phyloP scores from a whole-genome alignment of 2,797 vertebrate genomes.

The Bradypus variegatus region DNA sequence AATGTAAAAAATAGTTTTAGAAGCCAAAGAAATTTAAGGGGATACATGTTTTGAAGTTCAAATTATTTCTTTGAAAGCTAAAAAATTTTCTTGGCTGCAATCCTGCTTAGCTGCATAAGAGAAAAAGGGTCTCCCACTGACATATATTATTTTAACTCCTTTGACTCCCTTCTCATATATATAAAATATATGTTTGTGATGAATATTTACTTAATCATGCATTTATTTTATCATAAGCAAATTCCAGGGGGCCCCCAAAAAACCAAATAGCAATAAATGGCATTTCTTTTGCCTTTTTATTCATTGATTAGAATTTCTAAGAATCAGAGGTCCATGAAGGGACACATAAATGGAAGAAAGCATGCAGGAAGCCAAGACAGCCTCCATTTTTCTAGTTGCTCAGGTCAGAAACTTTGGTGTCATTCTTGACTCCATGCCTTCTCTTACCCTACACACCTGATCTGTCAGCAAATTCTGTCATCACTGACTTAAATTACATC shows the following conservation, averaged over 20 bases:
- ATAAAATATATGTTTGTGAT: too few species aligned
- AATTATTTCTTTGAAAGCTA: neutral
- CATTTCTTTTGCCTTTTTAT: neutral
- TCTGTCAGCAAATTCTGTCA: neutral
- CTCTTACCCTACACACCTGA: neutral
- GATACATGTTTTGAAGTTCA: neutral
- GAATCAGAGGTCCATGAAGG: neutral
- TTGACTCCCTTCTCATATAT: neutral
- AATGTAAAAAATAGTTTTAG: neutral
- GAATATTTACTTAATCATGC: too few species aligned
- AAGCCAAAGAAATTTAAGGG: neutral
- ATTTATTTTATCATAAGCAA: neutral
- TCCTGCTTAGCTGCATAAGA: neutral
- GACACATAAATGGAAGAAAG: neutral
- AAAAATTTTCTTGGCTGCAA: neutral
- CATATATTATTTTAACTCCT: neutral
- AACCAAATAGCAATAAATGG: neutral
- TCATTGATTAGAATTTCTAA: neutral
- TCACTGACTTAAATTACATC: neutral
- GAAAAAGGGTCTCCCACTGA: neutral
- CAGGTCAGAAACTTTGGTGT: neutral
- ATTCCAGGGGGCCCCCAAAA: neutral
- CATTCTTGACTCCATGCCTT: too few species aligned
- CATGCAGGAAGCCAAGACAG: rapidly evolving
- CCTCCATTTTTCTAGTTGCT: neutral